A percentile compares a stretch with the other conserved stretches of the same genome.
phyloP scores from a whole-genome alignment of 1,140 invertebrate genomes.

The Chymomyza costata region DNA sequence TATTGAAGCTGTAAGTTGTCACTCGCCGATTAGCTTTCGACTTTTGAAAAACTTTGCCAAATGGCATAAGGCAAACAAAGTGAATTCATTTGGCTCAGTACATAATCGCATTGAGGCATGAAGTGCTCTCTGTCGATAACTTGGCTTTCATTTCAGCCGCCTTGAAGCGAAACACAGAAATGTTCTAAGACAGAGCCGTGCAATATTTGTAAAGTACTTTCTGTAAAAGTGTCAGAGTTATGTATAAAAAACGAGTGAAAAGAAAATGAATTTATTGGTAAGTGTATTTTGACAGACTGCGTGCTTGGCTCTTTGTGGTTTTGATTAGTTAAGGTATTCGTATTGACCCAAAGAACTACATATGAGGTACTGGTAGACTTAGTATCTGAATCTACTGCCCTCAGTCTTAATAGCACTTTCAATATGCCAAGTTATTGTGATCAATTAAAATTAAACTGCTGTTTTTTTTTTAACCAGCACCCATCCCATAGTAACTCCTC shows the following conservation, averaged over 20 bases:
- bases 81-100: slow-evolving; percentile 40
- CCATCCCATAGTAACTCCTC: too few relatives aligned
- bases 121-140: slow-evolving; percentile 26
- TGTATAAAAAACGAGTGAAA: too few relatives aligned
- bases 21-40: slow-evolving; percentile 40
- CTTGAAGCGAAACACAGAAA: not conserved
- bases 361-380: slow-evolving; percentile 24
- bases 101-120: slow-evolving; percentile 16
- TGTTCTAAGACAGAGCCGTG: slow-evolving; percentile 28
- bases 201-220: slow-evolving; percentile 25
- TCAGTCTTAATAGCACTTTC: slow-evolving; percentile 30
- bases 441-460: slow-evolving; percentile 64
- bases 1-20: slow-evolving; percentile 27
- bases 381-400: too few relatives aligned
- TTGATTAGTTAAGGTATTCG: slow-evolving; percentile 64
- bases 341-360: slow-evolving; percentile 70
- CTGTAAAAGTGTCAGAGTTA: slow-evolving; percentile 15
- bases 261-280: slow-evolving; percentile 38
- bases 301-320: slow-evolving; percentile 36
- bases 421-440: too few relatives aligned
- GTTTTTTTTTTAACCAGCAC: too few relatives aligned
- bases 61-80: too few relatives aligned
- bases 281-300: slow-evolving; percentile 21
- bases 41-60: slow-evolving; percentile 3
- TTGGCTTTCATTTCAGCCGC: slow-evolving; percentile 20